Percentiles rank a stretch among this genome's conserved stretches.
These are phyloP conservation scores for Lampris megalopsis DNA, from an alignment of 2,113 vertebrate species.

Conservation along the genomic window DNA sequence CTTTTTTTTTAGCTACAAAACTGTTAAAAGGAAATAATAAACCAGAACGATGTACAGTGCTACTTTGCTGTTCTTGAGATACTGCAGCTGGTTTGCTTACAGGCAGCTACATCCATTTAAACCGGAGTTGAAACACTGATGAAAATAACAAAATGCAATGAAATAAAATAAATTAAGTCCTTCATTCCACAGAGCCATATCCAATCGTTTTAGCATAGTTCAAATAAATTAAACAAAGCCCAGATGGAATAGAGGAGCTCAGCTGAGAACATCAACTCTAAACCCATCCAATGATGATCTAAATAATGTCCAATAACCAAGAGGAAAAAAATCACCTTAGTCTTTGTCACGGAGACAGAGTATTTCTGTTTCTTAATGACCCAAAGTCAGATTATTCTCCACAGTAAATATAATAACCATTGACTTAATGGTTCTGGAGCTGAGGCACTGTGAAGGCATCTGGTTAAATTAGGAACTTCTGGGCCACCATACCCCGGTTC, in stretches of 20 bases:
- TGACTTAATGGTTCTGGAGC: not conserved
- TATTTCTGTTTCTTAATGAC: not conserved
- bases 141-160: no score
- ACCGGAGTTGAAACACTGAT: not conserved
- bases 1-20: not conserved
- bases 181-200: slow-evolving; percentile 6
- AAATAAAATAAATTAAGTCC: slow-evolving; percentile 39
- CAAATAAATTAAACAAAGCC: slow-evolving; percentile 1
- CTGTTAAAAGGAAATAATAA: not conserved
- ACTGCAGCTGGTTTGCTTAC: slow-evolving; percentile 16
- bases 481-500: no score
- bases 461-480: slow-evolving; percentile 3
- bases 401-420: not conserved
- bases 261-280: not conserved
- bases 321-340: no score
- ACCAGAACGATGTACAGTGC: slow-evolving; percentile 38
- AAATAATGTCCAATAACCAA: no score
- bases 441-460: slow-evolving; percentile 53
- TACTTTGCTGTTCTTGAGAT: slow-evolving; percentile 4
- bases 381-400: not conserved
- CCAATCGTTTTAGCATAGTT: not conserved
- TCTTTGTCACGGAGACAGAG: no score
- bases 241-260: not conserved
- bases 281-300: no score
- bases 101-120: not conserved